Base-by-base conservation (phyloP, 2,113 vertebrate genomes). In the Trinectes maculatus region DNA sequence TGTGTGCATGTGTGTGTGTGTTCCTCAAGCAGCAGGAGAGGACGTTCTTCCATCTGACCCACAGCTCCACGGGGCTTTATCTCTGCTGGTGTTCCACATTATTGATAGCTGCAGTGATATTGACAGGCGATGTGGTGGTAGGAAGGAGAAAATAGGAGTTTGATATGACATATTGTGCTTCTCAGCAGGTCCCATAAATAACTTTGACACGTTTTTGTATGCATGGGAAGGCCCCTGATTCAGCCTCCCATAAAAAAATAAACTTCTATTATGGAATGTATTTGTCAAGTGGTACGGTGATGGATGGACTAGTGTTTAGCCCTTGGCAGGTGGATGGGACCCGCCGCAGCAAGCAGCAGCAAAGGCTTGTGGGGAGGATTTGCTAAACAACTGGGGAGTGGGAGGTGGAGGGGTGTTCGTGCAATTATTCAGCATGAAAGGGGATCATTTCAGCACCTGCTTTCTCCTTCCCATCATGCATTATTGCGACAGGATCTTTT, bases 191-290 rank as follows among this genome's bases (percentile, higher is more conserved):
- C 94, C 96, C 97, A 99, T 99, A 99, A 99, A 99, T 99, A 98
- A 99, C 97, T 96, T 93, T 98, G 97, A 99, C 97, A 98, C 95
- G 91, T 97, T 98, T 98, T 97, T 97, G 96, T 98, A 98, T 99
- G 97, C 97, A 99, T 98, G 97, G 96, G 96, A 97, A 99, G 97
- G 96, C 96, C 95, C 96, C 98, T 99, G 97, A 98, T 99, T 98
- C 97, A 96, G 96, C 96, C 97, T 98, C 96, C 97, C 96, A 91
- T 96, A 98, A 98, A 98, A 52, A 99, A 99, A 99, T 99, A 99
- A 99, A 99, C 97, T 99, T 98, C 96, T 98, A 99, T 99, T 99
- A 99, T 99, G 96, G 96, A 98, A 99, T 97, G 96, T 98, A 98
- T 99, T 99, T 99, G 98, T 99, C 98, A 99, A 98, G 96, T 95